phyloP scores from a whole-genome alignment of 2,888 invertebrate species.

The Liodrosophila aerea region DNA sequence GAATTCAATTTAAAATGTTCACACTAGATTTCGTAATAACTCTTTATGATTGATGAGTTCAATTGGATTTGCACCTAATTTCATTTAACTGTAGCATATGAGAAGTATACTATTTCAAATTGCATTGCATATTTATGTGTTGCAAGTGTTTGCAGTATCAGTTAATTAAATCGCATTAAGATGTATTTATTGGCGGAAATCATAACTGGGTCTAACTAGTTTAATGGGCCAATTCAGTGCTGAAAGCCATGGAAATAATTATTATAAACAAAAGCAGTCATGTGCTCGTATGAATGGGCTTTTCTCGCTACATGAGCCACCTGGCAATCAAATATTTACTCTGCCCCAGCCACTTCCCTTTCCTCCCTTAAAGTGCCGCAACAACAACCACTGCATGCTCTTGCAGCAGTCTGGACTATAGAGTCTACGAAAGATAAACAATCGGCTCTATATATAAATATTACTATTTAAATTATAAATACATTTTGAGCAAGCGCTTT shows the following conservation, averaged over 20 bases:
- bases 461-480: no score
- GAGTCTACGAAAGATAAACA: no score
- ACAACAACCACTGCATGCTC: no score
- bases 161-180: not conserved
- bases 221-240: not conserved
- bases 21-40: no score
- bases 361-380: not conserved
- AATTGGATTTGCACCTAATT: no score
- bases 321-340: conserved; percentile 8
- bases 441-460: no score
- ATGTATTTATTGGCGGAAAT: conserved; percentile 3
- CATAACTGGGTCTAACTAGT: not conserved
- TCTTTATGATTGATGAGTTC: no score
- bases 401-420: no score
- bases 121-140: conserved; percentile 35
- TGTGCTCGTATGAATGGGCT: conserved; percentile 5
- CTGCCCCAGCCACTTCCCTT: not conserved
- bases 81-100: no score
- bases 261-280: conserved; percentile 18
- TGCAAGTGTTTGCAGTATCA: not conserved
- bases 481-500: not conserved
- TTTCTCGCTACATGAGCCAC: not conserved
- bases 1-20: no score
- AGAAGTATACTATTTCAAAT: conserved; percentile 3
- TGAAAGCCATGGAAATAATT: not conserved